Conservation (phyloP, 1,140 invertebrate genomes). For the Neodiprion pinetum region DNA sequence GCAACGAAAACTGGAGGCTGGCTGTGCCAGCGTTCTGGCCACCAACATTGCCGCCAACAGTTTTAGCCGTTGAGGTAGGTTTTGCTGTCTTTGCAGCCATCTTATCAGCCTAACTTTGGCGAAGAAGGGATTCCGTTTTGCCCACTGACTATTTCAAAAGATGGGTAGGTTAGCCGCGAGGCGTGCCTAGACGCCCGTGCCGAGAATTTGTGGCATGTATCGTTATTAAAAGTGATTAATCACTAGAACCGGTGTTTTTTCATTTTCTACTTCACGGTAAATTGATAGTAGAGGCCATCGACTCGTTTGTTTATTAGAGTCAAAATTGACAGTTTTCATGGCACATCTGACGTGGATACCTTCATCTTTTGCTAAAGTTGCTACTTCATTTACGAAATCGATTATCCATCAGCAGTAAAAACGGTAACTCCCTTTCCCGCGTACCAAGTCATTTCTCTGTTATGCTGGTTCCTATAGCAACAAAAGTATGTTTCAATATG, state of each 20-base stretch:
- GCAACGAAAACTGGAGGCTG: constrained; percentile 42
- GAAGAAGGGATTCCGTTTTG: not conserved
- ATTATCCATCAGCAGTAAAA: not conserved
- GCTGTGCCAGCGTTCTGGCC: not conserved
- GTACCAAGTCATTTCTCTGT: no score
- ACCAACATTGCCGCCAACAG: not conserved
- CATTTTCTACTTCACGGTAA: not conserved
- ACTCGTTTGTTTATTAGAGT: no score
- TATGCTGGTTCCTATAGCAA: not conserved
- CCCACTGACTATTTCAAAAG: not conserved
- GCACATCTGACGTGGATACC: no score
- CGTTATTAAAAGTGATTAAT: not conserved
- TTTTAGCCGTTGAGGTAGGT: constrained; percentile 15
- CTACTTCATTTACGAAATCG: not conserved
- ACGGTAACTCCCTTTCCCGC: no score
- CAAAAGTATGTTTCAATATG: not conserved
- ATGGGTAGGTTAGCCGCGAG: no score
- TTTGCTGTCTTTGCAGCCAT: constrained; percentile 28
- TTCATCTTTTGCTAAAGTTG: no score
- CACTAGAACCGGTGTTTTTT: not conserved
- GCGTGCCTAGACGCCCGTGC: not conserved
- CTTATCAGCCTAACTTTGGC: not conserved
- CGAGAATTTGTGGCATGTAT: constrained; percentile 1
- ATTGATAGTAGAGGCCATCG: not conserved
- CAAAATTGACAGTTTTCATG: no score